Percentiles rank a stretch among this genome's conserved stretches.
These are phyloP conservation scores for Pocillopora damicornis DNA, from an alignment of 64 coral and sea anemone species.

Conservation along the genomic window DNA sequence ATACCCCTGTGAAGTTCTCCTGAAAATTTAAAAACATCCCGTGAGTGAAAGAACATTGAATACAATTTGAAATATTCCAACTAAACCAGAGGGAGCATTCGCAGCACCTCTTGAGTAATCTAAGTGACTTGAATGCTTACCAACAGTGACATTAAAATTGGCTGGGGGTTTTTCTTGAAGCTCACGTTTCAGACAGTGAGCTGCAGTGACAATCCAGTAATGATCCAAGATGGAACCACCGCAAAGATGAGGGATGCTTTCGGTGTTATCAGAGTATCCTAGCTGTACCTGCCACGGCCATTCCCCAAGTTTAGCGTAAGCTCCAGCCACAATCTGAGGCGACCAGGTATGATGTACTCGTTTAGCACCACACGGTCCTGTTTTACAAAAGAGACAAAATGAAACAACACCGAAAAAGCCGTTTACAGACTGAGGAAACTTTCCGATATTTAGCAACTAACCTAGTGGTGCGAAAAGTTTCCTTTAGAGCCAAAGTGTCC, in stretches of 20 bases:
- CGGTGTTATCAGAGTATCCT: conserved; percentile 19
- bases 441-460: too few species aligned
- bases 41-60: too few species aligned
- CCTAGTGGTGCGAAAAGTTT: too few species aligned
- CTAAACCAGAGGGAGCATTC: background rate
- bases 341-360: conserved; percentile 18
- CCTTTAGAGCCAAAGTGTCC: too few species aligned
- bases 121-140: background rate
- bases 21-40: background rate
- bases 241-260: conserved; percentile 30
- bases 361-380: conserved; percentile 43
- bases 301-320: conserved; percentile 19
- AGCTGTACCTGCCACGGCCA: conserved; percentile 71
- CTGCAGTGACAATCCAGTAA: conserved; percentile 58
- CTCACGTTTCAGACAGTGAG: conserved; percentile 28
- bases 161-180: background rate
- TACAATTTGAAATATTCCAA: too few species aligned
- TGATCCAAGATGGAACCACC: conserved; percentile 49
- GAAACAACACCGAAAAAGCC: too few species aligned
- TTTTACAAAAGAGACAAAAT: background rate
- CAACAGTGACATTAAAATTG: conserved; percentile 59
- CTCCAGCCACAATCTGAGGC: conserved; percentile 51
- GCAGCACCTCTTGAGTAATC: background rate
- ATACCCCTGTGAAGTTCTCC: conserved; percentile 36
- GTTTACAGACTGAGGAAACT: background rate